Evolutionary conservation across 2,113 vertebrate genomes (phyloP), one percentile per base, ranked within the genome.

Genomic region (Otolemur garnettii): DNA sequence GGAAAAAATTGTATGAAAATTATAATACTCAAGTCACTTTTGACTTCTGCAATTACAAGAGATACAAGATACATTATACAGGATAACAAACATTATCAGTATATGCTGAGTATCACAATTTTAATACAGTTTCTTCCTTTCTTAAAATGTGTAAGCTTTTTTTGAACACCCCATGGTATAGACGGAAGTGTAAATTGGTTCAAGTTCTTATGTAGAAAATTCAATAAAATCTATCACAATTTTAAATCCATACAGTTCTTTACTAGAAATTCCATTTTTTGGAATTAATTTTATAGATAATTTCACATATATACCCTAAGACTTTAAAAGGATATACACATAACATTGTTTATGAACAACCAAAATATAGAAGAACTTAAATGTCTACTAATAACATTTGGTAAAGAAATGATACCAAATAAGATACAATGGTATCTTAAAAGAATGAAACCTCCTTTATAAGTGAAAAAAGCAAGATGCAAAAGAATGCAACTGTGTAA

Each of bases 201-300:
- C 88, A 64, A 55, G 7, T 7, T 42, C 42, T 64, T 53, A 38
- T 18, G 50, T 19, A 42, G 10, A 7, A 13, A 88, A 55, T 64
- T 66, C 89, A 59, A 74, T 38, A 82, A 60, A 84, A 90, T 77
- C 50, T 82, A 57, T n/a, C 75, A 74, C 89, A 10, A 82, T 38
- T 82, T 89, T 57, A 82, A 82, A 94, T 60, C 50, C 2, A n/a
- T 12, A 71, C 5, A 71, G 64, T 87, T 71, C 55, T 72, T 62
- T 87, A 91, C 28, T 87, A 86, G 45, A 55, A 87, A 60, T 86
- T 95, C 15, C 15, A 86, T 42, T 72, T 86, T 21, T 71, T 59
- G 38, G 62, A 91, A 33, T 80, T 86, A 10, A 53, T 28, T 13
- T 62, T 55, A 53, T 9, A 53, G 60, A 79, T n/a, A 83, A 77